Percentiles rank a stretch among this genome's conserved stretches.
Conservation (phyloP, 2,888 invertebrate species). For the Drosophila borborema region DNA sequence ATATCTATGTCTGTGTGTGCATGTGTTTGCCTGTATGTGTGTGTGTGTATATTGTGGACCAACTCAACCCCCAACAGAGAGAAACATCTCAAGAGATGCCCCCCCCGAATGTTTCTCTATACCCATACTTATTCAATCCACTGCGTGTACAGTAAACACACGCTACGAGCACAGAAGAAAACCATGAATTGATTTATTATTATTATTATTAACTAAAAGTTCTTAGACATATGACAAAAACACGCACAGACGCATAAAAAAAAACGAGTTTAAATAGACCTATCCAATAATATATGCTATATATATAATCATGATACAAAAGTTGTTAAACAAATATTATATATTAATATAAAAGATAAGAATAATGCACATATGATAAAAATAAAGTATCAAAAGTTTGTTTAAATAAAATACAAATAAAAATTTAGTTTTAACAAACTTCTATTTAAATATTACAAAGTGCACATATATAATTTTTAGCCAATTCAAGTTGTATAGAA, state of each 20-base stretch:
- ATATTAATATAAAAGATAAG: neutral
- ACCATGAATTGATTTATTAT: constrained; percentile 1
- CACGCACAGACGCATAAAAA: neutral
- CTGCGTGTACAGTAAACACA: constrained; percentile 14
- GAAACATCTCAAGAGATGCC: constrained; percentile 29
- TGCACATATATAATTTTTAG: neutral
- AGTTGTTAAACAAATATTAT: neutral
- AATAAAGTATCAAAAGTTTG: neutral
- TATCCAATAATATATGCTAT: neutral
- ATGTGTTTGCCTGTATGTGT: too few relatives aligned
- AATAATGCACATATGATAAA: neutral
- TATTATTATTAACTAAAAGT: constrained; percentile 7
- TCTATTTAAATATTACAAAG: neutral
- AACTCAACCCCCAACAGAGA: constrained; percentile 1
- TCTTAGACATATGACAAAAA: constrained; percentile 1
- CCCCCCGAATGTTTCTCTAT: constrained; percentile 35
- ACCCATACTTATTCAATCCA: neutral
- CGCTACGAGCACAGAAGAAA: neutral
- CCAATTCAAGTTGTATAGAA: neutral
- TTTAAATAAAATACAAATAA: too few relatives aligned
- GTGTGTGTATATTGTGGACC: too few relatives aligned
- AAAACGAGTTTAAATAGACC: too few relatives aligned
- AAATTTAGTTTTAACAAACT: neutral
- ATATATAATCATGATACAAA: neutral
- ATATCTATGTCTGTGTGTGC: too few relatives aligned